Percentiles rank a stretch among this genome's conserved stretches.
Evolutionary conservation across 2,113 vertebrate species (phyloP).

Genomic region (Limnothrissa miodon): DNA sequence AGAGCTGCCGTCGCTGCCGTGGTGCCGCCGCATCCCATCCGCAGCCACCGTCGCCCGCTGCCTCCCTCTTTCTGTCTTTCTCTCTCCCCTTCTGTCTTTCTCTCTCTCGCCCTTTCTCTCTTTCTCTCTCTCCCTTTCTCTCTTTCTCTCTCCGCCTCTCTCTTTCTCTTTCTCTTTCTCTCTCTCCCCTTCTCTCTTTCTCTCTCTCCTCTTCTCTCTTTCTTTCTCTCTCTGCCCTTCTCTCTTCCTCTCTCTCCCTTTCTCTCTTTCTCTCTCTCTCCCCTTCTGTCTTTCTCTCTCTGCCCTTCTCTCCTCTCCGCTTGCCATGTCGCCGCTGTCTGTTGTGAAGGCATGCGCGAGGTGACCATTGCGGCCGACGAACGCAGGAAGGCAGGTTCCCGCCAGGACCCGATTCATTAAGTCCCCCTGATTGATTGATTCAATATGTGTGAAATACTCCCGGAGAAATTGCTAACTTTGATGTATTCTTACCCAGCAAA

Average conservation of each 20-base stretch:
- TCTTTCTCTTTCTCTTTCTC: too few species aligned
- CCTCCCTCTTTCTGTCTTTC: not conserved
- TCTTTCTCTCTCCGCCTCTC: too few species aligned
- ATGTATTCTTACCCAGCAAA: not conserved
- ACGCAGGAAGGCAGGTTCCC: not conserved
- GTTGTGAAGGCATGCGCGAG: not conserved
- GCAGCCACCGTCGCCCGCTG: not conserved
- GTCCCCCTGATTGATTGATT: conserved; percentile 10
- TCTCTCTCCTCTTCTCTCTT: not conserved
- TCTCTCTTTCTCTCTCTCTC: not conserved
- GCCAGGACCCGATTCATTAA: not conserved
- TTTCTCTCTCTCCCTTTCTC: not conserved
- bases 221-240: not conserved
- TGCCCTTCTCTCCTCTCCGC: not conserved
- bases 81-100: not conserved
- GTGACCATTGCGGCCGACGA: not conserved
- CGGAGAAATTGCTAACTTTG: not conserved
- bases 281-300: not conserved
- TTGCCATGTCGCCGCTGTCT: not conserved
- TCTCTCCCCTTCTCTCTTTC: not conserved
- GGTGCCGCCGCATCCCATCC: not conserved
- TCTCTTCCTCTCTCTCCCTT: not conserved
- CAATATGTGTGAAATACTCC: conserved; percentile 1
- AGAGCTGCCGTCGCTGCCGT: conserved; percentile 81
- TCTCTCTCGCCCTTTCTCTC: not conserved